Percentiles rank a stretch among this genome's conserved stretches.
These are phyloP conservation scores for Crypturellus undulatus DNA, from an alignment of 2,113 vertebrate species.

Conservation along the genomic window DNA sequence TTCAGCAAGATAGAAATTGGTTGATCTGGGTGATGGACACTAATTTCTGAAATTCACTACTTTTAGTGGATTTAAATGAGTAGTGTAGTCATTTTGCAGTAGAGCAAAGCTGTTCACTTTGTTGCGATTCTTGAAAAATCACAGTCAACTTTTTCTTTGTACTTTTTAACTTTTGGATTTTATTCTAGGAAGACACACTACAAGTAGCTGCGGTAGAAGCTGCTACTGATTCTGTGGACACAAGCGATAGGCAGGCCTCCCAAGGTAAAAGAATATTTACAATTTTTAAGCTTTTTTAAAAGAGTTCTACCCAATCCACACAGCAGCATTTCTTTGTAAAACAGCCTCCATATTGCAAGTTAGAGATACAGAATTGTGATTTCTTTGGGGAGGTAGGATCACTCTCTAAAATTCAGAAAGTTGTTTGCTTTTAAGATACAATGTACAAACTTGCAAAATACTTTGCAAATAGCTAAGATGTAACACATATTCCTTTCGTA, in stretches of 20 bases:
- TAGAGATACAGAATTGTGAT: neutral
- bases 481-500: neutral
- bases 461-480: neutral
- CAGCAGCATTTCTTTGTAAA: neutral
- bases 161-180: neutral
- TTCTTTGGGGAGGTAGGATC: neutral
- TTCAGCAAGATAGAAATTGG: neutral
- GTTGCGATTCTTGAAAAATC: neutral
- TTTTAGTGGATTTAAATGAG: neutral
- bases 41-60: neutral
- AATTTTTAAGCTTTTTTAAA: neutral
- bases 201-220: conserved; percentile 4
- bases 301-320: neutral
- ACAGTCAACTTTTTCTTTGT: no score
- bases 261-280: conserved; percentile 58
- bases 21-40: neutral
- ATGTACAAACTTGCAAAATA: neutral
- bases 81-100: neutral
- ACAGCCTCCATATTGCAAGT: neutral
- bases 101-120: neutral
- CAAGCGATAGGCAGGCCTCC: neutral
- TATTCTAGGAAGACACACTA: conserved; percentile 47
- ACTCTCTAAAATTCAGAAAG: neutral
- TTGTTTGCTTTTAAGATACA: neutral
- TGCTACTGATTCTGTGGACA: neutral